Percentiles rank a stretch among this genome's conserved stretches.
These are phyloP conservation scores for Colistium nudipinnis DNA, from an alignment of 2,113 vertebrate species.

Conservation along the genomic window DNA sequence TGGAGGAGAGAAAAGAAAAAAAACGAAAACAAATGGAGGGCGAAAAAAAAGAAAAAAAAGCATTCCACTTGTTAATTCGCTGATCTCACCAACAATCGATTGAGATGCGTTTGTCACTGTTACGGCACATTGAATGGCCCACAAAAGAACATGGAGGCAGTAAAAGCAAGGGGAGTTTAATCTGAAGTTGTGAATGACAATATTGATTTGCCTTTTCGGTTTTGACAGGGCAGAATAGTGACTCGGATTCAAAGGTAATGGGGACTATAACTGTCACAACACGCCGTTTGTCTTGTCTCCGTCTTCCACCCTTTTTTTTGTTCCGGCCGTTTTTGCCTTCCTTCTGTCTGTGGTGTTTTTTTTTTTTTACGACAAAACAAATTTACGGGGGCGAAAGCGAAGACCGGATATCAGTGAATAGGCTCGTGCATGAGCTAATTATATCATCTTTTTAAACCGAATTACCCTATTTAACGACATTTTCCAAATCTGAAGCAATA, in stretches of 20 bases:
- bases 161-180: conserved; percentile 75
- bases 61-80: conserved; percentile 78
- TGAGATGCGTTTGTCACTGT: conserved; percentile 75
- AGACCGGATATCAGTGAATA: too few relatives aligned
- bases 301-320: conserved; percentile 16
- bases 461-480: neutral
- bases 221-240: conserved; percentile 70
- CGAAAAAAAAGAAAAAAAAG: conserved; percentile 11
- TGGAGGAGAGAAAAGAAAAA: conserved; percentile 33
- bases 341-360: conserved; percentile 19
- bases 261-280: conserved; percentile 61
- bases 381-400: too few relatives aligned
- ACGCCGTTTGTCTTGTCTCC: conserved; percentile 43
- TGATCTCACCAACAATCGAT: conserved; percentile 80
- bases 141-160: conserved; percentile 71
- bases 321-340: conserved; percentile 17
- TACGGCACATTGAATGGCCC: conserved; percentile 70
- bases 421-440: too few relatives aligned
- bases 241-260: conserved; percentile 66
- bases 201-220: conserved; percentile 80
- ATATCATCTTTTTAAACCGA: too few relatives aligned
- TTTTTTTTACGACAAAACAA: too few relatives aligned
- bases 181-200: conserved; percentile 83
- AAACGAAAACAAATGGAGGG: conserved; percentile 42
- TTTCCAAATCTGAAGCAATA: conserved; percentile 21